Percentiles rank a stretch among this genome's conserved stretches.
phyloP scores from a whole-genome alignment of 2,113 vertebrate genomes.

The Abramis brama region DNA sequence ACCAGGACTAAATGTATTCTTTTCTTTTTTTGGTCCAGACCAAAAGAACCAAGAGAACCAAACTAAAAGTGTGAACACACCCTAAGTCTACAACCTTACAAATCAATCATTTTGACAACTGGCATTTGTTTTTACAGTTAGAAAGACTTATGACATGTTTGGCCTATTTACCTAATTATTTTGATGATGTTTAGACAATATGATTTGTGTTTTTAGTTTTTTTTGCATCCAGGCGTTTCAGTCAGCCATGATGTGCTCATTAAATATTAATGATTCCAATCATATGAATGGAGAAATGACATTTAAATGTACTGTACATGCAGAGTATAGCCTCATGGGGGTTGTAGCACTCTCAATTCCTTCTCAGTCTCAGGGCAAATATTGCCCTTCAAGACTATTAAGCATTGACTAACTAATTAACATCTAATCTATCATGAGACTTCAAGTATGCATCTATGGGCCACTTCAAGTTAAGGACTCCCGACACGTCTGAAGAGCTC shows the following conservation, averaged over 20 bases:
- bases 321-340: neutral
- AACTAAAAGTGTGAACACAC: too few relatives aligned
- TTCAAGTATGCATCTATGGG: conserved; percentile 69
- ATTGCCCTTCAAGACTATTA: conserved; percentile 40
- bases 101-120: neutral
- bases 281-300: conserved; percentile 14
- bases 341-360: conserved; percentile 25
- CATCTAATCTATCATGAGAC: conserved; percentile 57
- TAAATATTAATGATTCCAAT: conserved; percentile 38
- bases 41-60: too few relatives aligned
- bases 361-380: conserved; percentile 39
- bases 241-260: conserved; percentile 20
- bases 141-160: neutral
- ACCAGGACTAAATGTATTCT: too few relatives aligned
- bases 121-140: neutral
- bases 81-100: neutral
- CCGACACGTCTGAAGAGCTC: conserved; percentile 21
- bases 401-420: conserved; percentile 45
- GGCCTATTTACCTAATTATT: neutral
- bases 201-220: neutral
- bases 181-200: neutral
- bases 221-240: neutral
- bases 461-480: conserved; percentile 71
- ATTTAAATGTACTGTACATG: neutral
- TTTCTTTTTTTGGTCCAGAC: too few relatives aligned